Base-by-base conservation (phyloP, 2,888 invertebrate species). In the Deilephila porcellus region DNA sequence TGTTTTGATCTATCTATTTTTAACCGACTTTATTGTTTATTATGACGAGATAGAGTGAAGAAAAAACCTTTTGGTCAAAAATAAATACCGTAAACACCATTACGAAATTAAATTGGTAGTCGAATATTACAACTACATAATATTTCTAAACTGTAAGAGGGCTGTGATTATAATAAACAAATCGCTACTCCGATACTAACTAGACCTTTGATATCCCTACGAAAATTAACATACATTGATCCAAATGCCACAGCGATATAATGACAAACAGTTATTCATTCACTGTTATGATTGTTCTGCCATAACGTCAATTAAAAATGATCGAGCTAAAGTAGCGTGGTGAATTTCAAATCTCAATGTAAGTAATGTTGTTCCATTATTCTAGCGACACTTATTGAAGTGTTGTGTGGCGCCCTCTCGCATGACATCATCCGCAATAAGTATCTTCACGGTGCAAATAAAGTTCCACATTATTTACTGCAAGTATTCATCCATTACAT, bases 231-330 rank as follows among this genome's bases (percentile, higher is more conserved):
- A n/a, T 6, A 6, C 56, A 56, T 45, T 25, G 25, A 25, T 1
- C 45, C 45, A 45, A 37, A 37, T 56, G 56, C 56, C 56, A 56
- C 4, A 56, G 56, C 56, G 19, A 56, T 56, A 56, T 56, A 56
- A 56, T 56, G 56, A 56, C n/a, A 14, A 53, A 53, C 17, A 56
- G 56, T 45, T 14, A 56, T 56, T 56, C 56, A 56, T 56, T n/a
- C 56, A n/a, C n/a, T 56, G 56, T 56, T 56, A 56, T 56, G 56
- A 56, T 56, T 56, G 56, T 56, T 56, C 56, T 56, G 56, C 77
- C 52, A 73, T 75, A 75, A 78, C 78, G 74, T 6, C 17, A 29
- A 25, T 17, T 62, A 29, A 62, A 17, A 62, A 62, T 62, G 60
- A 62, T 62, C 29, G 25, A 62, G 25, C 25, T 29, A 62, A 62